Evolutionary conservation across 2,113 vertebrate genomes (phyloP), one percentile per base, ranked within the genome.

Genomic region (Scopus umbretta): DNA sequence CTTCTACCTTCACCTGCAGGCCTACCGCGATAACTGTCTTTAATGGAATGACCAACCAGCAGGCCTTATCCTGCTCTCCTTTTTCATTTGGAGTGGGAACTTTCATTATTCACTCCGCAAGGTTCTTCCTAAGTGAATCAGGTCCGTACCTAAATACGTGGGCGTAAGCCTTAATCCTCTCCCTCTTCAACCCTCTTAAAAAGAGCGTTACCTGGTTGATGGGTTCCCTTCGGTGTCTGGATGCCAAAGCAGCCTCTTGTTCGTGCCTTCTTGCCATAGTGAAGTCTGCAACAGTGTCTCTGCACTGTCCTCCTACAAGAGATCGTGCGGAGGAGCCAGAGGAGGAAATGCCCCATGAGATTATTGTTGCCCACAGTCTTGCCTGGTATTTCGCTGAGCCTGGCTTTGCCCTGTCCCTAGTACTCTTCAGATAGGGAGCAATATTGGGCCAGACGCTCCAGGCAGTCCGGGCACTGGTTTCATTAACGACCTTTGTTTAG

Each of bases 241-340:
- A 36, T 72, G 40, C 23, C 76, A 86, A 90, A 38, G 9, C 59
- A 76, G 8, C 16, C 67, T 21, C 55, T 75, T 34, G 6, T 80
- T 50, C 59, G 17, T 0, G 0, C 22, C 42, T 87, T 53, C 50
- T 89, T 40, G 56, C 14, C 17, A 34, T 2, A 68, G 30, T 1
- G 23, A 74, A 63, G 55, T 22, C 81, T 78, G 36, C 65, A 45
- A 7, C 0, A 1, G 23, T 15, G 19, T 34, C 79, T 59, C 49
- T 49, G 22, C 26, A 13, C 30, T 10, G 1, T 38, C 18, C 17
- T 76, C 34, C 62, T 68, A 29, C 20, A 50, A 63, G 52, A 82
- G 17, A 30, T 26, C 0, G 0, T 27, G 38, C 32, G 27, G 59
- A 80, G 32, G 14, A 83, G n/a, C 15, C 20, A 11, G 14, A 32